phyloP scores from a whole-genome alignment of 1,140 invertebrate genomes.

The Eupeodes corollae region DNA sequence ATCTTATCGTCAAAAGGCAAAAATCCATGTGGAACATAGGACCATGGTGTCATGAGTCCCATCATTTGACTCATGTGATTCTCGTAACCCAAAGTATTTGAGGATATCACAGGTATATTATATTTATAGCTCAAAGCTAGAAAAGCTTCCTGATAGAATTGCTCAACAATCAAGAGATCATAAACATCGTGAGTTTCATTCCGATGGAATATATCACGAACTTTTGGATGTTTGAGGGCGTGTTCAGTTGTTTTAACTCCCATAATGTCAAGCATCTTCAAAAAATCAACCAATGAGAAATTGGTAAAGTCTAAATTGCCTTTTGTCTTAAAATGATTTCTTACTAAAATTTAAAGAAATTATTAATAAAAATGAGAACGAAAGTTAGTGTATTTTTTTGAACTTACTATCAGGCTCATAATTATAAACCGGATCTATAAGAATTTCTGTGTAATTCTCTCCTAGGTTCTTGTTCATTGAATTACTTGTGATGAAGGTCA shows the following conservation, averaged over 20 bases:
- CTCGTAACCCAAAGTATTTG: conserved; percentile 26
- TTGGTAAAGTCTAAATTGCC: conserved; percentile 24
- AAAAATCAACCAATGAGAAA: conserved; percentile 22
- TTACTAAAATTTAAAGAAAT: background rate
- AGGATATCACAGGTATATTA: conserved; percentile 31
- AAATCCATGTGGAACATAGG: conserved; percentile 32
- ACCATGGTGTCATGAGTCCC: conserved; percentile 30
- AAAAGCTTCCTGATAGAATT: conserved; percentile 36
- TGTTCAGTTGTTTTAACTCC: conserved; percentile 27
- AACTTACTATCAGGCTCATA: conserved; percentile 25
- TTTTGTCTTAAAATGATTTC: background rate
- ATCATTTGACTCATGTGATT: conserved; percentile 34
- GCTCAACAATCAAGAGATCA: conserved; percentile 37
- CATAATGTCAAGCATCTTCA: conserved; percentile 28
- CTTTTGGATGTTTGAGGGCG: conserved; percentile 27
- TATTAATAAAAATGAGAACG: background rate
- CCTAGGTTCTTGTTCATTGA: conserved; percentile 15
- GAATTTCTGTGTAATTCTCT: conserved; percentile 25
- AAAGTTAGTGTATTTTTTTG: background rate
- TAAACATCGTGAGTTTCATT: conserved; percentile 24
- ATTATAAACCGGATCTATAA: conserved; percentile 29
- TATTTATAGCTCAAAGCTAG: conserved; percentile 33
- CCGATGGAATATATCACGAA: conserved; percentile 34
- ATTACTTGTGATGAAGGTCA: conserved; percentile 24
- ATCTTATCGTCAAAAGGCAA: conserved; percentile 30